These are phyloP conservation scores for Hydropotes inermis DNA, from an alignment of 2,113 vertebrate genomes.

Conservation along the genomic window DNA sequence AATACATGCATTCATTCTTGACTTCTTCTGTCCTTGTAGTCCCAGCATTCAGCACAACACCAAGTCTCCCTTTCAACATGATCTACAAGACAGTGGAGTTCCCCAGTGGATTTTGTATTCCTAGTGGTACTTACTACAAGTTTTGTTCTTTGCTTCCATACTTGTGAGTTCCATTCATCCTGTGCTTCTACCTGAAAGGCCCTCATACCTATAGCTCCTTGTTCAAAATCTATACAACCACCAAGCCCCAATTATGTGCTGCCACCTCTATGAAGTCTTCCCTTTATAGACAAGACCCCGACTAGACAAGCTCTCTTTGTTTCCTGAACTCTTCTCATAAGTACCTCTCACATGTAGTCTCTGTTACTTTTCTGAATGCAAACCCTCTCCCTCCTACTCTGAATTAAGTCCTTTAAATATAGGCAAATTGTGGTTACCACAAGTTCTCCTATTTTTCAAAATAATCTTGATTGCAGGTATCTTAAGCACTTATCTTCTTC, in stretches of 20 bases:
- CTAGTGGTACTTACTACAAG: not conserved
- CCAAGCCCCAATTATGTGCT: not conserved
- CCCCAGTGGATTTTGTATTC: not conserved
- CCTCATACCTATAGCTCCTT: not conserved
- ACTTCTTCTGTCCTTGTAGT: not conserved
- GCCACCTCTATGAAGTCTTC: not conserved
- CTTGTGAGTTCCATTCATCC: not conserved
- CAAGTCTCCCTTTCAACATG: not conserved
- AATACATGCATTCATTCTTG: not conserved
- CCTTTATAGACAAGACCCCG: not conserved
- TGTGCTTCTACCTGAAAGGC: not conserved
- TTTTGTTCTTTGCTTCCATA: constrained; percentile 29
- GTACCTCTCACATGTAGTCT: not conserved
- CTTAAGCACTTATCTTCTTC: not conserved
- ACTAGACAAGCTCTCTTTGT: not conserved
- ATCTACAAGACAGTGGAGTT: not conserved
- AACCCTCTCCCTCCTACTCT: not conserved
- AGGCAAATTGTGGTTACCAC: not conserved
- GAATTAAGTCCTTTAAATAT: not conserved
- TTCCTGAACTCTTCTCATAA: not conserved
- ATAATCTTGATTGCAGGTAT: not conserved
- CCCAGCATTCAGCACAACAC: not conserved
- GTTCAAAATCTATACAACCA: not conserved
- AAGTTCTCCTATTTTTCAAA: not conserved
- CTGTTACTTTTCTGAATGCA: not conserved